A percentile compares a stretch with the other conserved stretches of the same genome.
phyloP scores from a whole-genome alignment of 2,113 vertebrate species.

The Menura novaehollandiae region DNA sequence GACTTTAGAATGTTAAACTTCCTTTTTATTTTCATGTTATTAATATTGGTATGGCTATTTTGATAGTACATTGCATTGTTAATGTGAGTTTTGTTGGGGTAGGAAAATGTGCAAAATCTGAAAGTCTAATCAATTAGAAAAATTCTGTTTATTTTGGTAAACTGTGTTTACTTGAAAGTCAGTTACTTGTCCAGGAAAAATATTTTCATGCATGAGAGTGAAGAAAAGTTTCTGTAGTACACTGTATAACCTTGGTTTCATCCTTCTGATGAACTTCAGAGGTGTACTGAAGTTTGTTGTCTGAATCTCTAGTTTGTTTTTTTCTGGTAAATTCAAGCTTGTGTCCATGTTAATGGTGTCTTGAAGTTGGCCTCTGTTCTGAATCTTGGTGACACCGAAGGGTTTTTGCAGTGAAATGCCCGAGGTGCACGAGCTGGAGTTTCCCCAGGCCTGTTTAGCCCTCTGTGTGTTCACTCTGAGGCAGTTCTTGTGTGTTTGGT shows the following conservation, averaged over 20 bases:
- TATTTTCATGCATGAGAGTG: background rate
- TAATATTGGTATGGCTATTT: slow-evolving; percentile 56
- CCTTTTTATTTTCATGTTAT: slow-evolving; percentile 47
- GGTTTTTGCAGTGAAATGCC: background rate
- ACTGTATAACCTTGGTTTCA: background rate
- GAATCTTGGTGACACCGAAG: background rate
- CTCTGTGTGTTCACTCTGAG: background rate
- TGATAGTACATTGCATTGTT: slow-evolving; percentile 28
- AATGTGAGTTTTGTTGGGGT: background rate
- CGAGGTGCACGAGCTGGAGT: background rate
- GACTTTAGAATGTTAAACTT: slow-evolving; percentile 46
- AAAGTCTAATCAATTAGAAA: slow-evolving; percentile 26
- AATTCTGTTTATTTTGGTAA: background rate
- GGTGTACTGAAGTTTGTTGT: background rate
- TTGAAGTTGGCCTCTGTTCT: background rate
- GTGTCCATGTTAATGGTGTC: background rate
- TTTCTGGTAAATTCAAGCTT: background rate
- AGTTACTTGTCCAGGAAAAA: background rate
- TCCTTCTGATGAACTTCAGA: background rate
- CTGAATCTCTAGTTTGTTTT: background rate
- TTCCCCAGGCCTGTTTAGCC: background rate
- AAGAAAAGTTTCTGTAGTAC: background rate
- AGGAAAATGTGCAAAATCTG: slow-evolving; percentile 2
- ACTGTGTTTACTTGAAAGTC: slow-evolving; percentile 18
- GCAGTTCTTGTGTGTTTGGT: background rate